A percentile compares a stretch with the other conserved stretches of the same genome.
Evolutionary conservation across 2,888 invertebrate species (phyloP).

Genomic region (Ophion costatus): DNA sequence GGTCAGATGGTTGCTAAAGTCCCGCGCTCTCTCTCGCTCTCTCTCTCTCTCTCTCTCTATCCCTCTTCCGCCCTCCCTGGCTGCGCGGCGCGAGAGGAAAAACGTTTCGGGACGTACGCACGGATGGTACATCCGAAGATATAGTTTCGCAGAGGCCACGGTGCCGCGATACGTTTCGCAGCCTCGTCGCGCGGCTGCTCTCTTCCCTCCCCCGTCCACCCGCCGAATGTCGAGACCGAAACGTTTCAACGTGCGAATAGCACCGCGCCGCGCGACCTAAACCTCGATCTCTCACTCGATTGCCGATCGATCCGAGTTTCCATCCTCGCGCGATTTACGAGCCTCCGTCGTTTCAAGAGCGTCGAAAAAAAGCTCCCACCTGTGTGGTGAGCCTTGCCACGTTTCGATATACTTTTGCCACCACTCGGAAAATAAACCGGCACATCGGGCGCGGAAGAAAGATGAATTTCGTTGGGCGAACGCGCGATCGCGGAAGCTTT

Average conservation of each 20-base stretch:
- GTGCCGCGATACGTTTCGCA: constrained; percentile 68
- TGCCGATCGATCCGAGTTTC: neutral
- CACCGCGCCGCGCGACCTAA: neutral
- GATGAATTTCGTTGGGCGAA: too few species aligned
- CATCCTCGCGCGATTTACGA: neutral
- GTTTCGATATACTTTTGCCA: too few species aligned
- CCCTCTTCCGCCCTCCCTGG: too few species aligned
- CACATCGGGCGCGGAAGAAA: too few species aligned
- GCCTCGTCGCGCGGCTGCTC: constrained; percentile 74
- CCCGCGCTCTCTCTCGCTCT: neutral
- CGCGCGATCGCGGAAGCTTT: too few species aligned
- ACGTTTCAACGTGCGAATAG: neutral
- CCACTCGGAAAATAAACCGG: too few species aligned
- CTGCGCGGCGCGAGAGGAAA: constrained; percentile 48
- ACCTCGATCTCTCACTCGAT: neutral
- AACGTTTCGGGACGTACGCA: constrained; percentile 24
- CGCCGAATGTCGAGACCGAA: neutral
- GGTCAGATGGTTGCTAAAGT: constrained; percentile 39
- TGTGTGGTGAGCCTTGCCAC: too few species aligned
- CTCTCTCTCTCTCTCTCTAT: neutral
- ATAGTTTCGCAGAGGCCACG: constrained; percentile 56
- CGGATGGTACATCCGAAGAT: constrained; percentile 28
- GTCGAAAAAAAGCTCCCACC: too few species aligned
- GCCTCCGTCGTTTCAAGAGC: neutral
- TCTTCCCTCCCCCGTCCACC: neutral